These are phyloP conservation scores for Iphiclides podalirius DNA, from an alignment of 2,888 invertebrate genomes.

Conservation along the genomic window DNA sequence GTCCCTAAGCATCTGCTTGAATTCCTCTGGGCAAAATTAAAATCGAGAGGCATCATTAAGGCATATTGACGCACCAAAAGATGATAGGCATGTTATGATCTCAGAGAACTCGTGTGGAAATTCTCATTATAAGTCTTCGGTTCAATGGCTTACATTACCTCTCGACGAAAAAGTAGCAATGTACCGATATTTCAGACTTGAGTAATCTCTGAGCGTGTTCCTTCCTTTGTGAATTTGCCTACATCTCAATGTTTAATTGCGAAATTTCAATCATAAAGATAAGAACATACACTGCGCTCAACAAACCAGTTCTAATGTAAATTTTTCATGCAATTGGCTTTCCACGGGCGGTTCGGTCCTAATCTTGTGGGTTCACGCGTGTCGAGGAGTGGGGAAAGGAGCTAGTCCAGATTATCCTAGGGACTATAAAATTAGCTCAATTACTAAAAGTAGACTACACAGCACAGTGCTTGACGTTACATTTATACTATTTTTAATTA, in stretches of 20 bases:
- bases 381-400: neutral
- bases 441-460: too few relatives aligned
- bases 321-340: neutral
- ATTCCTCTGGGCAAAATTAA: too few relatives aligned
- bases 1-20: too few relatives aligned
- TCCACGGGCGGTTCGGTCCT: neutral
- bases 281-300: neutral
- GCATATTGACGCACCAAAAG: too few relatives aligned
- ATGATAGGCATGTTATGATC: too few relatives aligned
- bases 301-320: neutral
- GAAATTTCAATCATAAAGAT: neutral
- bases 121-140: neutral
- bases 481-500: too few relatives aligned
- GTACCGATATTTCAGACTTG: neutral
- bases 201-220: neutral
- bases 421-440: slow-evolving; percentile 2
- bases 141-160: too few relatives aligned
- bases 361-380: neutral
- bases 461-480: too few relatives aligned
- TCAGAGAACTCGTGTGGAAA: neutral
- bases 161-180: too few relatives aligned
- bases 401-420: slow-evolving; percentile 1
- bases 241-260: neutral
- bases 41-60: too few relatives aligned
- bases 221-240: neutral